Base-by-base conservation (phyloP, 1,140 invertebrate species). In the Musca domestica region DNA sequence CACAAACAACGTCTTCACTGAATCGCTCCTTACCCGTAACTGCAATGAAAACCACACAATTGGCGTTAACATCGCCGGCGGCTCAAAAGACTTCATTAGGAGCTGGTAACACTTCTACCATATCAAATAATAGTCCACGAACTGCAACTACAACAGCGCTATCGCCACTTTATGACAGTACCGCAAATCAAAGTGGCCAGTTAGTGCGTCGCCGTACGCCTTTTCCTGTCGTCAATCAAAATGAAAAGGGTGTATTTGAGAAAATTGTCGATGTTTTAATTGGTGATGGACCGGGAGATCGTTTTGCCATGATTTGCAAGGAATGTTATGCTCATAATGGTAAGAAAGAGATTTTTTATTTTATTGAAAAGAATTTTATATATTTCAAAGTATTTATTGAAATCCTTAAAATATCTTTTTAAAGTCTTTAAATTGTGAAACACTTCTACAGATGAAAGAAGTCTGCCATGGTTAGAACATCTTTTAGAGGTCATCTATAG, bases 241-340 rank as follows among this genome's bases (percentile, higher is more conserved):
- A 86, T 51, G 87, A 92, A 65, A 85, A 91, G 69, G 84, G 71
- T 20, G 86, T 88, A 52, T 80, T 98, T 56, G 96, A 98, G 82
- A 91, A 91, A 76, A 83, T 98, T 68, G 88, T 98, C 19, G 97
- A 99, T 80, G 97, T 94, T 81, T 81, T 99, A 54, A 88, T 99
- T 19, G 96, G 95, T 41, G 97, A 99, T 85, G 96, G 96, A 22
- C 95, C 96, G 58, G 89, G 90, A 68, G 95, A 97, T 85, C 88
- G 96, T 71, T 98, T 92, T 83, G 97, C 96, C 46, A 86, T 99
- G 61, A 96, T 99, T 77, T 99, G 98, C 83, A 86, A 86, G 30
- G 86, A 92, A 69, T 99, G 98, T 81, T 87, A 87, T 68, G 90
- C 90, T 12, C 97, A 99, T 80, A 99, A 99, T 85, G 97, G 88